phyloP scores from a whole-genome alignment of 1,140 invertebrate genomes.

The Heliconius eleuchia region DNA sequence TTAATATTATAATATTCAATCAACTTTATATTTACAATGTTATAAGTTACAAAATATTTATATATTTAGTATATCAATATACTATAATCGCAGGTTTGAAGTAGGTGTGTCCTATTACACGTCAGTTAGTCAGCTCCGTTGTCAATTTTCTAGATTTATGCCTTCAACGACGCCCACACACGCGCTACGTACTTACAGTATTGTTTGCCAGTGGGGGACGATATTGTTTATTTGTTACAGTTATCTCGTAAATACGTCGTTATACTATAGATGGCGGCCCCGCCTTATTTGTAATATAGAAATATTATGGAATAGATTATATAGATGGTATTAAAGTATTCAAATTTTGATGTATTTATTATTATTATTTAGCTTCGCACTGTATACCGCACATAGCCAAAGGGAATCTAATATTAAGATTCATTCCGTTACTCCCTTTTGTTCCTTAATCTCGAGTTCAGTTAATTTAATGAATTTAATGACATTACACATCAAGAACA shows the following conservation, averaged over 20 bases:
- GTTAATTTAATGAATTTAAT: no score
- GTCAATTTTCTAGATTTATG: conserved; percentile 57
- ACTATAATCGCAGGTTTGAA: conserved; percentile 20
- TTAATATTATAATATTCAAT: neutral
- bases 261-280: neutral
- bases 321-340: neutral
- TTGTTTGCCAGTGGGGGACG: neutral
- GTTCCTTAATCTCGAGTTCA: no score
- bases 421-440: no score
- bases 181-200: conserved; percentile 4
- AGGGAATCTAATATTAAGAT: no score
- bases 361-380: no score
- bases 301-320: neutral
- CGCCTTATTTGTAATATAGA: neutral
- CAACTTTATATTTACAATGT: neutral
- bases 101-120: conserved; percentile 34
- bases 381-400: neutral
- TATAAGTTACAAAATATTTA: neutral
- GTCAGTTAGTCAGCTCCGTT: conserved; percentile 42
- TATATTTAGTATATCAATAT: neutral
- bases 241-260: conserved; percentile 1
- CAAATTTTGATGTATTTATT: neutral
- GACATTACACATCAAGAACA: neutral
- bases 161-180: conserved; percentile 35
- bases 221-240: conserved; percentile 8